Evolutionary conservation across 35 echinoderm and acorn worm genomes (phyloP).

Genomic region (Heliocidaris erythrogramma): DNA sequence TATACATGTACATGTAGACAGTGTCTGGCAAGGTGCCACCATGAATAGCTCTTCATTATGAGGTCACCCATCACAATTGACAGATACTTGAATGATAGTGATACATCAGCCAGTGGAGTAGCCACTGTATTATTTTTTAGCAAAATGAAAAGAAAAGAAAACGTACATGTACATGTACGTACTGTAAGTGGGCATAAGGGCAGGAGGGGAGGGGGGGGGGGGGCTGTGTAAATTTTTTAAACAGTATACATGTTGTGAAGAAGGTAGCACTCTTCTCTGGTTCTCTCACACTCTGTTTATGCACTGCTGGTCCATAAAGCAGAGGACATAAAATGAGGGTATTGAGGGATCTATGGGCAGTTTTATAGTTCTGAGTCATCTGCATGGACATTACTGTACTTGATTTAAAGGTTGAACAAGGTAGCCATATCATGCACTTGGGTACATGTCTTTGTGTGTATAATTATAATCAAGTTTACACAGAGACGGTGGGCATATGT

Average conservation of each 20-base stretch:
- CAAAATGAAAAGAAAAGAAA: background rate
- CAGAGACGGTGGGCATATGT: too few species aligned
- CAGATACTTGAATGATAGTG: background rate
- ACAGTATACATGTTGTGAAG: background rate
- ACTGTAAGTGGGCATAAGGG: too few species aligned
- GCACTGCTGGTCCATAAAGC: background rate
- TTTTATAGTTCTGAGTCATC: slow-evolving; percentile 7
- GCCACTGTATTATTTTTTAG: background rate
- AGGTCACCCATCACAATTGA: background rate
- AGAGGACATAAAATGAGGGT: background rate
- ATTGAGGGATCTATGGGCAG: background rate
- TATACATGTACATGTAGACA: too few species aligned
- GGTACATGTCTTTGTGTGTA: too few species aligned
- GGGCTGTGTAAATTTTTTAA: background rate
- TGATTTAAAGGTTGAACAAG: too few species aligned
- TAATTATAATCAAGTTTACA: too few species aligned
- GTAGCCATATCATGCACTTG: too few species aligned
- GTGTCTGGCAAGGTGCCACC: background rate
- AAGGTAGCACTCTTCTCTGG: background rate
- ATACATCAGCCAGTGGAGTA: background rate
- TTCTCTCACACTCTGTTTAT: background rate
- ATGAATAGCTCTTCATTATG: background rate
- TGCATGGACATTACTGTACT: background rate
- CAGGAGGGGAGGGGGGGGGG: background rate
- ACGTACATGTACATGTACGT: too few species aligned